Percentiles rank a stretch among this genome's conserved stretches.
Conservation (phyloP, 2,113 vertebrate species). For the Sylvia atricapilla region DNA sequence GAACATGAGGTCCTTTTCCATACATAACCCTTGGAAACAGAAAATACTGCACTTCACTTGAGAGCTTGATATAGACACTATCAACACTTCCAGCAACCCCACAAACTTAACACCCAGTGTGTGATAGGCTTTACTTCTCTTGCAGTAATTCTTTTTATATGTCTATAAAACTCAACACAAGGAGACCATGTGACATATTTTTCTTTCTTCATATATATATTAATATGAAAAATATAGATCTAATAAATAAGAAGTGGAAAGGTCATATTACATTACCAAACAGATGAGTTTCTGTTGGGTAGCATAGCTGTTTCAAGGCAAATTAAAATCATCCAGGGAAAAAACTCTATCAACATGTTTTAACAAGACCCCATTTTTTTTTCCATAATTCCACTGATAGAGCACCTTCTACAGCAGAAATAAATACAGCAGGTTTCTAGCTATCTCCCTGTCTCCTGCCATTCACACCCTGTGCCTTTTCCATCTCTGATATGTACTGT, state of each 20-base stretch:
- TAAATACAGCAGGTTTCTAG: neutral
- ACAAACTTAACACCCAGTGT: neutral
- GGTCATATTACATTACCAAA: neutral
- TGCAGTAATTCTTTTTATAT: neutral
- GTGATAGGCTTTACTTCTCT: neutral
- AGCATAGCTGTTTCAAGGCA: neutral
- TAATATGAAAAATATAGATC: neutral
- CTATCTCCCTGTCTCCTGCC: neutral
- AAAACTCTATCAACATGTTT: neutral
- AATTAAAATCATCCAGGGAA: neutral
- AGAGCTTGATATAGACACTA: neutral
- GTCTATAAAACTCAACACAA: neutral
- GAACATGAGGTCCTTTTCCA: neutral
- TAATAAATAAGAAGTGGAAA: neutral
- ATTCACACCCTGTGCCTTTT: neutral
- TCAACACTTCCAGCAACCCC: neutral
- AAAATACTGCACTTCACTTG: neutral
- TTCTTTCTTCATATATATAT: neutral
- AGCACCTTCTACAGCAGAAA: neutral
- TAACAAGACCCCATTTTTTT: neutral
- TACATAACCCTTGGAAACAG: neutral
- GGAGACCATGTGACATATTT: neutral
- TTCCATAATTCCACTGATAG: neutral
- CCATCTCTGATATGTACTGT: neutral
- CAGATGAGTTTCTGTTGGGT: neutral